Conservation (phyloP, 2,888 invertebrate genomes). For the Drosophila lacicola region DNA sequence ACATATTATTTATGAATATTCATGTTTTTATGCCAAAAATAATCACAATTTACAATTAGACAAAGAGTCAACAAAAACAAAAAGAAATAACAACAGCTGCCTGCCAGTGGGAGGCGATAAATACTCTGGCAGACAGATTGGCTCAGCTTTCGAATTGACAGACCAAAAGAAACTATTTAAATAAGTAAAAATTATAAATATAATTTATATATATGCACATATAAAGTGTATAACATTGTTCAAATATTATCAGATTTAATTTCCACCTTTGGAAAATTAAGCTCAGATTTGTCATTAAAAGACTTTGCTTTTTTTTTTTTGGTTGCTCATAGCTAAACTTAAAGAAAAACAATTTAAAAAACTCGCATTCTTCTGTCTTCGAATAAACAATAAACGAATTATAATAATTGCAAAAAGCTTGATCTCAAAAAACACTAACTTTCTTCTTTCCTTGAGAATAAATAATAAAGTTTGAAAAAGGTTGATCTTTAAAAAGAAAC, state of each 20-base stretch:
- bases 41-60: constrained; percentile 63
- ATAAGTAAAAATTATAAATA: no score
- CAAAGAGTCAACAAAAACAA: constrained; percentile 33
- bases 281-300: constrained; percentile 10
- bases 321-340: no score
- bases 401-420: no score
- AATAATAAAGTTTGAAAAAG: no score
- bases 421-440: no score
- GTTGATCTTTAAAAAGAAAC: no score
- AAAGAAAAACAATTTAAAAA: no score
- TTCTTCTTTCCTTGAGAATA: no score
- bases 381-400: no score
- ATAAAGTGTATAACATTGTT: neutral
- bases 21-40: constrained; percentile 51
- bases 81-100: constrained; percentile 15
- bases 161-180: neutral
- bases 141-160: constrained; percentile 51
- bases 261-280: constrained; percentile 38
- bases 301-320: neutral
- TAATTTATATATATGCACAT: constrained; percentile 1
- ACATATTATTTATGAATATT: constrained; percentile 56
- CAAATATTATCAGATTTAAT: constrained; percentile 41
- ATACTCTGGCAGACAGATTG: constrained; percentile 38
- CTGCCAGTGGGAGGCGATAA: constrained; percentile 52
- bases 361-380: no score